Percentiles rank a stretch among this genome's conserved stretches.
phyloP scores from a whole-genome alignment of 2,797 vertebrate genomes.

The Urocyon cinereoargenteus region DNA sequence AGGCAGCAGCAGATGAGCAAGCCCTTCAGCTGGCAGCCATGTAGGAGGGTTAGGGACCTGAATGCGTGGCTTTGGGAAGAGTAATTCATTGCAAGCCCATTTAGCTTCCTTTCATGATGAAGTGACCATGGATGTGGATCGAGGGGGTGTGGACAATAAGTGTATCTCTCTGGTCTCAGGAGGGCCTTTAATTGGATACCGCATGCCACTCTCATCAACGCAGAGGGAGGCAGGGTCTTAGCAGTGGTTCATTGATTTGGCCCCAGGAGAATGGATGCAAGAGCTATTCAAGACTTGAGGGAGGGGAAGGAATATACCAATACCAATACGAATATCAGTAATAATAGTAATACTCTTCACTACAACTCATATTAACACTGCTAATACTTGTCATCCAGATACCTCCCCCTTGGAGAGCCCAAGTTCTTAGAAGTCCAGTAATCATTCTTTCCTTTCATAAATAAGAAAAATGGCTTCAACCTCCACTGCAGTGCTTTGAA shows the following conservation, averaged over 20 bases:
- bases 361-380: background rate
- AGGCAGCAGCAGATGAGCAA: background rate
- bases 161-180: background rate
- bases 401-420: background rate
- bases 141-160: conserved; percentile 22
- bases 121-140: conserved; percentile 47
- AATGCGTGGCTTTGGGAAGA: background rate
- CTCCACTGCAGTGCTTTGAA: background rate
- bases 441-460: conserved; percentile 12
- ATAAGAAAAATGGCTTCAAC: background rate
- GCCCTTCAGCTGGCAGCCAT: background rate
- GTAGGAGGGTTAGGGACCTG: background rate
- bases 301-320: background rate
- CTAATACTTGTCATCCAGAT: background rate
- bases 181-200: conserved; percentile 73
- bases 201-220: conserved; percentile 45
- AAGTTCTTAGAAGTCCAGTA: conserved; percentile 5
- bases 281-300: background rate
- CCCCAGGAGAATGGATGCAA: background rate
- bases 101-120: conserved; percentile 73
- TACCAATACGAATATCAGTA: background rate
- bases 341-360: background rate
- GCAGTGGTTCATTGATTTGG: conserved; percentile 34
- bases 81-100: conserved; percentile 62
- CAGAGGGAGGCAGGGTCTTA: background rate